A percentile compares a stretch with the other conserved stretches of the same genome.
Conservation (phyloP, 2,888 invertebrate species). For the Acholoe squamosa region DNA sequence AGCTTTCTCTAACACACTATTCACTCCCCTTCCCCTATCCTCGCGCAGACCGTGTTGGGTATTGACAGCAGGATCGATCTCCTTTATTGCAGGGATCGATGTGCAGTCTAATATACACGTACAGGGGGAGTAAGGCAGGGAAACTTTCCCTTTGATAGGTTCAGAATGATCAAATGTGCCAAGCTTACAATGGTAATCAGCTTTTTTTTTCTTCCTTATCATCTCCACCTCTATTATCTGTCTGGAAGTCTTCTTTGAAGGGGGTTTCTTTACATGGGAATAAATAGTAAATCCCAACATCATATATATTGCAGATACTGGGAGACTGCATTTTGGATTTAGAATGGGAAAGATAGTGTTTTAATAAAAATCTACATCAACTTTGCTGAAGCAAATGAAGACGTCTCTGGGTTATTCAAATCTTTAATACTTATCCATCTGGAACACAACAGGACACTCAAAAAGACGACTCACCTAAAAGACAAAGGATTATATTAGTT, state of each 20-base stretch:
- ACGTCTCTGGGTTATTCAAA: too few species aligned
- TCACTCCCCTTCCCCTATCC: neutral
- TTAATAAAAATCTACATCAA: too few species aligned
- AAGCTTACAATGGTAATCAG: neutral
- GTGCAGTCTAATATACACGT: neutral
- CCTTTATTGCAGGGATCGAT: neutral
- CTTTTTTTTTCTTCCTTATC: neutral
- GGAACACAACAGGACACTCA: neutral
- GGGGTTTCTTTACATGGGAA: too few species aligned
- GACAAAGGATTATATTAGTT: neutral
- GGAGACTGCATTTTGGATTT: too few species aligned
- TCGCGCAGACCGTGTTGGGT: neutral
- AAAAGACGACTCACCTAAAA: neutral
- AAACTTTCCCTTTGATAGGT: neutral
- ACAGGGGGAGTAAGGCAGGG: neutral
- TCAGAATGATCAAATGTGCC: neutral
- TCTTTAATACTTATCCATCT: neutral
- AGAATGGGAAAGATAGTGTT: too few species aligned
- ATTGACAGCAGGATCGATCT: neutral
- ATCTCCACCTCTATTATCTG: too few species aligned
- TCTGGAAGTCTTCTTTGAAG: too few species aligned
- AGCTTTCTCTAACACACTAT: neutral
- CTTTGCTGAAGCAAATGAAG: too few species aligned
- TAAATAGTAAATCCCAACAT: too few species aligned
- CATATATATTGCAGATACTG: too few species aligned